Conservation (phyloP, 2,888 invertebrate species). For the Brenthis daphne region DNA sequence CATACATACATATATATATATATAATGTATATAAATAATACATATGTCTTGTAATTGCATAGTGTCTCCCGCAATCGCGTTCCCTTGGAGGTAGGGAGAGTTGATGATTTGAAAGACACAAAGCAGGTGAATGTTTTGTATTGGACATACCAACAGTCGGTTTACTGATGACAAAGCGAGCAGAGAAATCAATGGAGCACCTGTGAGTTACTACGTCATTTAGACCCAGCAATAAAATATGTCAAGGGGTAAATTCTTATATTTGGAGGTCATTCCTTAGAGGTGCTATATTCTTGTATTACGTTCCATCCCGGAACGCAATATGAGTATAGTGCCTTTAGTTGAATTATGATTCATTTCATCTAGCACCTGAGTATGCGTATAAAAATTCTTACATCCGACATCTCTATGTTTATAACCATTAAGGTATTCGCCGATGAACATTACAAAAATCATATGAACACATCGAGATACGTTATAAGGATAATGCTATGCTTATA, state of each 20-base stretch:
- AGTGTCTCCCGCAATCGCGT: too few relatives aligned
- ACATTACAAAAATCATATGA: background rate
- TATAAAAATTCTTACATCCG: conserved; percentile 30
- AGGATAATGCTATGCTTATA: background rate
- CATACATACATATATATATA: too few relatives aligned
- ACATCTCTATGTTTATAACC: conserved; percentile 10
- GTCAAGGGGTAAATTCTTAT: conserved; percentile 61
- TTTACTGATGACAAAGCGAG: background rate
- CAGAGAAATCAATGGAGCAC: conserved; percentile 29
- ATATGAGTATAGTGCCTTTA: conserved; percentile 62
- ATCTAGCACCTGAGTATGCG: conserved; percentile 39
- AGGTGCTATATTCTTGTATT: conserved; percentile 37
- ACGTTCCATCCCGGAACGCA: conserved; percentile 64
- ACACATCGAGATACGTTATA: background rate
- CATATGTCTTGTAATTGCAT: too few relatives aligned
- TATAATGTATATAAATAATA: too few relatives aligned
- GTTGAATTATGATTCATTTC: conserved; percentile 64
- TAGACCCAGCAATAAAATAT: conserved; percentile 34
- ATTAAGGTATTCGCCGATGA: conserved; percentile 10
- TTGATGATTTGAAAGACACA: too few relatives aligned
- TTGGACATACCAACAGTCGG: too few relatives aligned
- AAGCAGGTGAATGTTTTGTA: too few relatives aligned
- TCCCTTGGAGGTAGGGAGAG: too few relatives aligned
- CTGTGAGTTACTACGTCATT: conserved; percentile 34
- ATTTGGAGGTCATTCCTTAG: conserved; percentile 57